Percentiles rank a stretch among this genome's conserved stretches.
phyloP scores from a whole-genome alignment of 53 echinoderm and acorn worm species.

The Actinopyga echinites region DNA sequence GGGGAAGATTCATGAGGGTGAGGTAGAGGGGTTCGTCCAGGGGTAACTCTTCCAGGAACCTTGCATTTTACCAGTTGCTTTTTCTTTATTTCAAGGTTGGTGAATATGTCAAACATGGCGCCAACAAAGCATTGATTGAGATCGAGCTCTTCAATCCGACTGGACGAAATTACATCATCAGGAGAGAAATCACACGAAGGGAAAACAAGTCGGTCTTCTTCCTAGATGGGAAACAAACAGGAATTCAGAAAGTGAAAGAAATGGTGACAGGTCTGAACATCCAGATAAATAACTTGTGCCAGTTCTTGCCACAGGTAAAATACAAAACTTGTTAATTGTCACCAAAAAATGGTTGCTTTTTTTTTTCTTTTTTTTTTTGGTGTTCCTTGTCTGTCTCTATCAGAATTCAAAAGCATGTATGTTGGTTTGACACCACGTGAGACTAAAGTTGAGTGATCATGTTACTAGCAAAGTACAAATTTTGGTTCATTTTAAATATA shows the following conservation, averaged over 20 bases:
- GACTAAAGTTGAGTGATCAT: no score
- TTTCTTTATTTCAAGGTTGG: slow-evolving; percentile 64
- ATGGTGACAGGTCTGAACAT: slow-evolving; percentile 70
- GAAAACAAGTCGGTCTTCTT: slow-evolving; percentile 74
- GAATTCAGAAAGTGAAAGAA: slow-evolving; percentile 68
- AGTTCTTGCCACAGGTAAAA: slow-evolving; percentile 96
- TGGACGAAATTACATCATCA: slow-evolving; percentile 59
- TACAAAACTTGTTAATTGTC: no score
- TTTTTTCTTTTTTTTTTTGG: no score
- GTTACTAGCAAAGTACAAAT: no score
- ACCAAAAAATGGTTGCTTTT: no score
- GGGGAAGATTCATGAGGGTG: neutral
- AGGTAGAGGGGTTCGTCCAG: neutral
- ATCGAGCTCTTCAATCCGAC: slow-evolving; percentile 74
- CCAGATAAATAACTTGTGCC: slow-evolving; percentile 89
- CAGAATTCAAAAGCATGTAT: no score
- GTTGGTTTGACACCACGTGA: no score
- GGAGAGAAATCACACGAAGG: slow-evolving; percentile 73
- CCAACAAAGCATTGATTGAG: slow-evolving; percentile 73
- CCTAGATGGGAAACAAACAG: slow-evolving; percentile 55
- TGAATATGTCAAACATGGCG: slow-evolving; percentile 94
- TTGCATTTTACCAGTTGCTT: neutral
- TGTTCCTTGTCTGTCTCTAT: no score
- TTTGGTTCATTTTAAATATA: no score
- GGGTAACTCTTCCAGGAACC: neutral